Conservation (phyloP, 2,113 vertebrate species). For the Gymnorhina tibicen region DNA sequence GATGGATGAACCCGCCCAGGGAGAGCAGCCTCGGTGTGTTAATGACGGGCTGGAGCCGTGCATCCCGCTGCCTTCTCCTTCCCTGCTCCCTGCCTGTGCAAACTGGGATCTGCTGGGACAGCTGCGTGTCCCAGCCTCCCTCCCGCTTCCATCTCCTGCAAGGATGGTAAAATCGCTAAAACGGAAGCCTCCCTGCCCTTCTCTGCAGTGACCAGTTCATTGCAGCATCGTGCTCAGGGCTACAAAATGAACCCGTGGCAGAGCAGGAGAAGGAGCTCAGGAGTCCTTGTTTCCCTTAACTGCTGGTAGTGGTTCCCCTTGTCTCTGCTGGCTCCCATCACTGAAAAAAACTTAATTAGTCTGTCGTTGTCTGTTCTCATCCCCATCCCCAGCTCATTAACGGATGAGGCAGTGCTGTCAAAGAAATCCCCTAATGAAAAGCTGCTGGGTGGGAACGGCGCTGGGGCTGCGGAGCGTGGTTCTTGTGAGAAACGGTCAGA, state of each 20-base stretch:
- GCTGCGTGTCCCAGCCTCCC: background rate
- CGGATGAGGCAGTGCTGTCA: background rate
- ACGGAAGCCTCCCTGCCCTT: background rate
- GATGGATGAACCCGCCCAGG: background rate
- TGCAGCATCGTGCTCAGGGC: background rate
- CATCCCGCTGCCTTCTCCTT: background rate
- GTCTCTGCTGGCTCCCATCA: background rate
- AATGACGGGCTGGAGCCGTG: background rate
- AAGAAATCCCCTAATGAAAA: background rate
- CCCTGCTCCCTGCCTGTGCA: background rate
- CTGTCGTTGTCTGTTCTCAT: background rate
- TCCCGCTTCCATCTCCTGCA: background rate
- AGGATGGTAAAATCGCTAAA: background rate
- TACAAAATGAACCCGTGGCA: background rate
- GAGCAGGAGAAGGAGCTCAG: background rate
- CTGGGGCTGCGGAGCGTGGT: background rate
- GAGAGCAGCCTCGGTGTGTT: background rate
- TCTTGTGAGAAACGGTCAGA: background rate
- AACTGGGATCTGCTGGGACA: background rate
- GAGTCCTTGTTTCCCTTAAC: background rate
- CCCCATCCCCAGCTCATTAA: background rate
- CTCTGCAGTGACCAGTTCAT: background rate
- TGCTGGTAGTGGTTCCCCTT: background rate
- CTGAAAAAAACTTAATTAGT: slow-evolving; percentile 1
- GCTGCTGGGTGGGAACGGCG: background rate